These are phyloP conservation scores for Limnephilus marmoratus DNA, from an alignment of 2,888 invertebrate genomes.

Conservation along the genomic window DNA sequence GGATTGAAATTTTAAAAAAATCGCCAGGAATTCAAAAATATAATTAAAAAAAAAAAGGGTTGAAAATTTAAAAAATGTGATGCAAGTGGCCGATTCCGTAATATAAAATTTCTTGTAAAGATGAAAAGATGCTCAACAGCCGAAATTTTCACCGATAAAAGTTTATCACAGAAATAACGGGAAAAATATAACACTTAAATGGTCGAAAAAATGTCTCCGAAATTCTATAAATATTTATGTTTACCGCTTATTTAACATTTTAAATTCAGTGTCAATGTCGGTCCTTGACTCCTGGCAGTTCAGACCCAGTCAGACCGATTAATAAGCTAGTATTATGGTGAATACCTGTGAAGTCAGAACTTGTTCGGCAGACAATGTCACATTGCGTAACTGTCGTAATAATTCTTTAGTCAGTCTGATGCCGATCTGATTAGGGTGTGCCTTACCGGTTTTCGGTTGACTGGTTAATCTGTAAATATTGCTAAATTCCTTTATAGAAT, in stretches of 20 bases:
- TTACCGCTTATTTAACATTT: background rate
- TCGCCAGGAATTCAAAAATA: too few species aligned
- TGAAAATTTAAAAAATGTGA: too few species aligned
- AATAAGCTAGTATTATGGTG: background rate
- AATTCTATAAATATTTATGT: background rate
- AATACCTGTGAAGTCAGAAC: background rate
- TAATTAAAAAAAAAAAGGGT: too few species aligned
- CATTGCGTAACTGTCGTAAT: constrained; percentile 27
- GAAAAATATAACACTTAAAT: background rate
- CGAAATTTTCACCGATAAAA: background rate
- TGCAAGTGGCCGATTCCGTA: too few species aligned
- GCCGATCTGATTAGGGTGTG: background rate
- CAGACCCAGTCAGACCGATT: background rate
- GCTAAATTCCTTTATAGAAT: too few species aligned
- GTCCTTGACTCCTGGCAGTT: constrained; percentile 34
- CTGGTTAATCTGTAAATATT: background rate
- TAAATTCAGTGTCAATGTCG: constrained; percentile 44
- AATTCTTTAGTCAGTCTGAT: background rate
- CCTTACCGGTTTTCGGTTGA: background rate
- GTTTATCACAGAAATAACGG: background rate
- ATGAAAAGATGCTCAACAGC: background rate
- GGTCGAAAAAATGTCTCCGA: background rate
- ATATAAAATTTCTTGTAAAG: background rate
- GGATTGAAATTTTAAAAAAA: too few species aligned
- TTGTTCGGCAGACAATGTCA: constrained; percentile 23